Evolutionary conservation across 1,140 invertebrate genomes (phyloP), one percentile per base, ranked within the genome.

Genomic region (Drosophila miranda): DNA sequence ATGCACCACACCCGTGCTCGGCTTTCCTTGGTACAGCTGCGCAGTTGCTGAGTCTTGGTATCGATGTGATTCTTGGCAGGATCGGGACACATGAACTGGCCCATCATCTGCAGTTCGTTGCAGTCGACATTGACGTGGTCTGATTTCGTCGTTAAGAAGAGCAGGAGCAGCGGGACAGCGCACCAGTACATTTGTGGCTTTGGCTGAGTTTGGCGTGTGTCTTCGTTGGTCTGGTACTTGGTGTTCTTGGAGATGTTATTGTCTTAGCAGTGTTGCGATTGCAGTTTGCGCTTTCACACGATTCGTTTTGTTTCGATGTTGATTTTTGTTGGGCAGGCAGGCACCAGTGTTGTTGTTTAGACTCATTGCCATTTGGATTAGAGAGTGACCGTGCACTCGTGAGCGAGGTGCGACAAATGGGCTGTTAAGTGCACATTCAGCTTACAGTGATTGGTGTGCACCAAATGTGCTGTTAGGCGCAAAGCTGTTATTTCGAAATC

Each of bases 41-140:
- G 92, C 38, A 95, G 95, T 88, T 99, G 97, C 91, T 99, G 98
- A 3, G 98, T 99, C 87, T 95, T 94, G 4, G 94, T 93, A 92
- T 99, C 97, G 83, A 99, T 98, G 69, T 95, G 94, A 81, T 95
- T 93, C 79, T 93, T 93, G 56, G 92, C 92, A 11, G 96, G 96
- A 93, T 97, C 95, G 13, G 95, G 95, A 91, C 98, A 99, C 64
- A 96, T 93, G 90, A 94, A 97, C 80, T 98, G 97, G 1, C 96
- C 97, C 91, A 97, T 93, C 78, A 95, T 69, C 44, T 55, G 92
- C 78, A 98, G 90, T 34, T 93, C 94, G 87, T 90, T 94, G 87
- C 96, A 96, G 76, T 96, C 94, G 26, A 82, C 75, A 23, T 62
- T 81, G 2, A 90, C 71, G 57, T 72, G 79, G 42, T 84, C 63